Evolutionary conservation across 2,797 vertebrate species (phyloP).

Genomic region (Galago senegalensis): DNA sequence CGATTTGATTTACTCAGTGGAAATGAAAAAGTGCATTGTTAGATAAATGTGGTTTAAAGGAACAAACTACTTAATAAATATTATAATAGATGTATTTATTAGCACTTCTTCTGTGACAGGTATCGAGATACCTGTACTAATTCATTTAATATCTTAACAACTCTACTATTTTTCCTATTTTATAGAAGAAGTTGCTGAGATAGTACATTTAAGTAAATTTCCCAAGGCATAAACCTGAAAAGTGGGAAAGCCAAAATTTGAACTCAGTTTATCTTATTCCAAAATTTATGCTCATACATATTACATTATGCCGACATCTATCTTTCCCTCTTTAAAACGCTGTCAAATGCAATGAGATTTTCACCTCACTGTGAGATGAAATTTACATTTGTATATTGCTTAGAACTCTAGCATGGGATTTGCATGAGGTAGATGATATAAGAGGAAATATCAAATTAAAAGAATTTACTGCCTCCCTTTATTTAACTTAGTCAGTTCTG

Average conservation of each 20-base stretch:
- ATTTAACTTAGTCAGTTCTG: background rate
- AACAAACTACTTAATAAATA: background rate
- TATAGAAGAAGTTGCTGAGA: background rate
- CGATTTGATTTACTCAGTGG: constrained; percentile 16
- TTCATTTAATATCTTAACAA: background rate
- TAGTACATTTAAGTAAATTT: background rate
- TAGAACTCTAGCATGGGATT: background rate
- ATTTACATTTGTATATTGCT: constrained; percentile 29
- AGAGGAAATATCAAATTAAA: background rate
- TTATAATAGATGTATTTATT: background rate
- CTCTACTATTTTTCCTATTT: background rate
- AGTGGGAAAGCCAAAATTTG: background rate
- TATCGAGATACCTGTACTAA: background rate
- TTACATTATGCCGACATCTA: background rate
- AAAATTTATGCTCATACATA: background rate
- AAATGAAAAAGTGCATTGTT: background rate
- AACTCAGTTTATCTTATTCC: background rate
- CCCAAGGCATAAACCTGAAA: background rate
- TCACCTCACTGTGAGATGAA: background rate
- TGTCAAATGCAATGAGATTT: background rate
- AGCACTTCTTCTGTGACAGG: background rate
- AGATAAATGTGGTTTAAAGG: constrained; percentile 21
- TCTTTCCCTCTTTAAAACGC: background rate
- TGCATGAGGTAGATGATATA: background rate
- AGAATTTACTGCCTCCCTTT: background rate